Evolutionary conservation across 2,888 invertebrate genomes (phyloP), one percentile per base, ranked within the genome.

Genomic region (Spialia ferax): DNA sequence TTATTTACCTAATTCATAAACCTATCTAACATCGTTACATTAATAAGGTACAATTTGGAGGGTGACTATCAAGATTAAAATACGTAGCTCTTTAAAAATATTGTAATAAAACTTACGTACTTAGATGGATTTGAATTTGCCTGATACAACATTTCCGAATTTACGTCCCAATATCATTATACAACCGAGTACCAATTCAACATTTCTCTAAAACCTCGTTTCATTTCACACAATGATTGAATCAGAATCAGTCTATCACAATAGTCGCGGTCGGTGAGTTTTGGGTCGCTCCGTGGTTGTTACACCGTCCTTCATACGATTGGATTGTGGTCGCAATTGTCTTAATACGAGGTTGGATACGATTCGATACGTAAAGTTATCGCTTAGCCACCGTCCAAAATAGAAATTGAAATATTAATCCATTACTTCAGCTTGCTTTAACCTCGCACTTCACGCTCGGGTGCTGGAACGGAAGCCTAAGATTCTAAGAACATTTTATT

Each of bases 211-310:
- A 42, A 42, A 42, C 4, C 42, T 6, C 42, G 15, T 42, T 42
- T 4, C 42, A 15, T 42, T 42, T 42, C 15, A 42, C 42, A 42
- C 42, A 20, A 18, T 20, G 20, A 48, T 48, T 48, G 20, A 11
- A 48, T 48, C 18, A 20, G 11, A 48, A 48, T 10, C 2, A 20
- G 22, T 35, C 35, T 20, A 60, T 60, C 26, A 6, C 11, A n/a
- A 42, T 23, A n/a, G 57, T 15, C 23, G 52, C 18, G 29, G 63
- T 45, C 6, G 32, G n/a, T 45, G 42, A n/a, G 29, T 63, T 56
- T 29, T 29, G 63, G 63, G 63, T 63, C 55, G 45, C 13, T 29
- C 22, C 20, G 55, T 32, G 63, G 63, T 63, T 56, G 7, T n/a
- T 22, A 32, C 38, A 13, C 52, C 56, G 48, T 56, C 48, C 52